phyloP scores from a whole-genome alignment of 2,113 vertebrate species.

The Gadus macrocephalus region DNA sequence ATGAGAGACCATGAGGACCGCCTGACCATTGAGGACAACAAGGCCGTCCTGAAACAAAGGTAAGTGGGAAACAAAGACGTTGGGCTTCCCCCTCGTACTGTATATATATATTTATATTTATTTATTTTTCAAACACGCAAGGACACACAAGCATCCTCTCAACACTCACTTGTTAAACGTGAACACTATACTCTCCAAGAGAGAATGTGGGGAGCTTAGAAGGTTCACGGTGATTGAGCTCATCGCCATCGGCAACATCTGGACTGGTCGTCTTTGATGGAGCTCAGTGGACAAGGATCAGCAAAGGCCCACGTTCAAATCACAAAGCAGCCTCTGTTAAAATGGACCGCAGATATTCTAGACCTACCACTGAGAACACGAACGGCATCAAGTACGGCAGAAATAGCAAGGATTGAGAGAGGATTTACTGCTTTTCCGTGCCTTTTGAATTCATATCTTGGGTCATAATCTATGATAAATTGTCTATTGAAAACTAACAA shows the following conservation, averaged over 20 bases:
- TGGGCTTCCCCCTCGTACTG: not conserved
- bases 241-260: conserved; percentile 1
- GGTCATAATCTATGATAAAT: too few species aligned
- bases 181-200: not conserved
- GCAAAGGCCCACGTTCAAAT: too few species aligned
- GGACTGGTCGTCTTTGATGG: not conserved
- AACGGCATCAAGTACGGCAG: too few species aligned
- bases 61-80: conserved; percentile 56
- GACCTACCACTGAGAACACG: too few species aligned
- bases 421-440: too few species aligned
- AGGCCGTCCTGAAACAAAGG: conserved; percentile 83
- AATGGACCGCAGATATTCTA: too few species aligned
- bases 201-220: not conserved
- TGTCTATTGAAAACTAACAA: too few species aligned
- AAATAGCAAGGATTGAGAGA: too few species aligned
- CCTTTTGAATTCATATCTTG: too few species aligned
- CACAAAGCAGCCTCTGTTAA: too few species aligned
- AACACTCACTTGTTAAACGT: not conserved
- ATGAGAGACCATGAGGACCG: conserved; percentile 77
- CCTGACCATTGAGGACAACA: conserved; percentile 83
- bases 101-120: not conserved
- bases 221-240: not conserved
- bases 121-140: not conserved
- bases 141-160: not conserved
- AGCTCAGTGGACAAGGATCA: not conserved